Percentiles rank a stretch among this genome's conserved stretches.
Conservation (phyloP, 1,140 invertebrate genomes). For the Diprion similis region DNA sequence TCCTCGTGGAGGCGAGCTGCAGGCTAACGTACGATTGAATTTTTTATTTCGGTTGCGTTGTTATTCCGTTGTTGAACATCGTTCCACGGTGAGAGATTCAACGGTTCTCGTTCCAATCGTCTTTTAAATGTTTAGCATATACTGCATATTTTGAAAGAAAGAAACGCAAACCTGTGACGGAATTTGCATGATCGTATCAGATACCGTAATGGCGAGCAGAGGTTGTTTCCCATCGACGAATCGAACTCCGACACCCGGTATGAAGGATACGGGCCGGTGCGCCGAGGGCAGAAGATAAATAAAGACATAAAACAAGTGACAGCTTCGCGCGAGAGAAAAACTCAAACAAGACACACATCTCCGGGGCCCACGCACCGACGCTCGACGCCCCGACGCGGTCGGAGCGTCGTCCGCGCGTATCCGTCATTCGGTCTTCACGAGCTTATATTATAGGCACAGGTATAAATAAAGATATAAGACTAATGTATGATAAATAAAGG, state of each 20-base stretch:
- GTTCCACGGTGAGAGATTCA: too few species aligned
- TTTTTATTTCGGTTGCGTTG: too few species aligned
- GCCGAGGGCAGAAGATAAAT: slow-evolving; percentile 35
- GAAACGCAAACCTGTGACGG: too few species aligned
- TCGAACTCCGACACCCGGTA: slow-evolving; percentile 1
- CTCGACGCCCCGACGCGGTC: neutral
- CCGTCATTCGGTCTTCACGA: too few species aligned
- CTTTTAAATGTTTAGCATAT: too few species aligned
- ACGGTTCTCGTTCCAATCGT: too few species aligned
- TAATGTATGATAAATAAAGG: neutral
- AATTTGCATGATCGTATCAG: too few species aligned
- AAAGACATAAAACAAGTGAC: slow-evolving; percentile 44
- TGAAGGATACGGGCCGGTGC: neutral
- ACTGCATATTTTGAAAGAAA: too few species aligned
- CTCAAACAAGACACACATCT: slow-evolving; percentile 17
- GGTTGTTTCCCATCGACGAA: neutral
- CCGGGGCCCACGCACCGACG: slow-evolving; percentile 5
- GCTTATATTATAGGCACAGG: neutral
- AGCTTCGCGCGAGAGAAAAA: slow-evolving; percentile 44
- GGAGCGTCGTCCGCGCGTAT: too few species aligned
- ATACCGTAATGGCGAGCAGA: neutral
- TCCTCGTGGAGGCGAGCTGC: too few species aligned
- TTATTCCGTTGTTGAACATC: too few species aligned
- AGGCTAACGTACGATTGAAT: too few species aligned
- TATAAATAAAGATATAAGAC: neutral